Conservation (phyloP, 2,888 invertebrate species). For the Xestia rhomboidea region DNA sequence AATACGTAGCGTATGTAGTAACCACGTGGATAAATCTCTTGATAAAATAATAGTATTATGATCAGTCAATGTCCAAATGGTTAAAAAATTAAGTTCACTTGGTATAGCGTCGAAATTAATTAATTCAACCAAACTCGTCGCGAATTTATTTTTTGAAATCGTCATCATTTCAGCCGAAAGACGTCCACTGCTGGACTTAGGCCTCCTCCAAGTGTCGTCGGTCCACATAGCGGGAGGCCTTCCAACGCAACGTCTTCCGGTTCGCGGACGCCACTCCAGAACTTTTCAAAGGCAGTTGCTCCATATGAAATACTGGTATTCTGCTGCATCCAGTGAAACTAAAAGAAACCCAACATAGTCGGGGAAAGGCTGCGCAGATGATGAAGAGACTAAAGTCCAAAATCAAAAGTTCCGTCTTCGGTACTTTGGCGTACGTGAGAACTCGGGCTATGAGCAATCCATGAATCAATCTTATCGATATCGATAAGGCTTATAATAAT, state of each 20-base stretch:
- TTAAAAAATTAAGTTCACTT: background rate
- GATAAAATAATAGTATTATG: background rate
- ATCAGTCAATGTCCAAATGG: background rate
- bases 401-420: slow-evolving; percentile 19
- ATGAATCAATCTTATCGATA: slow-evolving; percentile 48
- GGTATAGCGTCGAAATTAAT: background rate
- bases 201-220: no score
- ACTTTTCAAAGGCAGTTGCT: background rate
- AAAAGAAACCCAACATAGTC: background rate
- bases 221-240: no score
- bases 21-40: background rate
- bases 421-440: slow-evolving; percentile 53
- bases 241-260: no score
- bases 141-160: no score
- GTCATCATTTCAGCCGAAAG: no score
- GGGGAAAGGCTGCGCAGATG: background rate
- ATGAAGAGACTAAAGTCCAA: slow-evolving; percentile 15
- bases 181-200: no score
- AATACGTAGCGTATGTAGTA: background rate
- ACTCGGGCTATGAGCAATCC: slow-evolving; percentile 27
- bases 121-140: no score
- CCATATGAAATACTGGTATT: background rate
- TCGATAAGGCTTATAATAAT: slow-evolving; percentile 44
- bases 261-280: no score
- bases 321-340: background rate